phyloP scores from a whole-genome alignment of 2,888 invertebrate species.

The Eristalis arbustorum region DNA sequence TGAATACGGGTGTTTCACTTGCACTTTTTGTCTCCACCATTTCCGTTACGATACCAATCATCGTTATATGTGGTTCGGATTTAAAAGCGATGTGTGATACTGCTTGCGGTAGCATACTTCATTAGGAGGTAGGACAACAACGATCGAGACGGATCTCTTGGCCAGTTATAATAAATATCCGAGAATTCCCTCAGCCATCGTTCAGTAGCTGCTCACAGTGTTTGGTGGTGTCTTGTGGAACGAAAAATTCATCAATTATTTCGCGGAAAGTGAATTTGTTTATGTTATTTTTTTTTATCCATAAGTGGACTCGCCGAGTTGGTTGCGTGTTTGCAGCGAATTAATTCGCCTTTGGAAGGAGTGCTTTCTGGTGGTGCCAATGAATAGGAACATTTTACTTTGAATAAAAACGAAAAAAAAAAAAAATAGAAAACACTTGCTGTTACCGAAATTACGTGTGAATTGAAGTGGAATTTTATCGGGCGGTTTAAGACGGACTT shows the following conservation, averaged over 20 bases:
- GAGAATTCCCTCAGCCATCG: constrained; percentile 75
- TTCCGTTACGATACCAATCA: not conserved
- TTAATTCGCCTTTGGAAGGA: constrained; percentile 3
- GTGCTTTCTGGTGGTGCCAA: constrained; percentile 15
- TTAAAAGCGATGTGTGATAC: constrained; percentile 53
- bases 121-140: constrained; percentile 46
- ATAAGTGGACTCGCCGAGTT: not conserved
- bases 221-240: constrained; percentile 25
- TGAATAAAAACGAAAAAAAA: not conserved
- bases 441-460: constrained; percentile 47
- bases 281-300: not conserved
- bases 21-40: constrained; percentile 2
- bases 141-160: constrained; percentile 42
- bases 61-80: constrained; percentile 44
- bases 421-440: not conserved
- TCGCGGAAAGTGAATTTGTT: constrained; percentile 53
- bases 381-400: constrained; percentile 36
- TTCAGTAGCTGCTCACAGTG: constrained; percentile 71
- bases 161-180: constrained; percentile 78
- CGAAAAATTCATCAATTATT: not conserved
- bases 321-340: constrained; percentile 32
- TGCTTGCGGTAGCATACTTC: constrained; percentile 38
- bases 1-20: constrained; percentile 27
- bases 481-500: not conserved
- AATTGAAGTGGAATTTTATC: constrained; percentile 32